A percentile compares a stretch with the other conserved stretches of the same genome.
Conservation (phyloP, 2,113 vertebrate species). For the Chinchilla lanigera region DNA sequence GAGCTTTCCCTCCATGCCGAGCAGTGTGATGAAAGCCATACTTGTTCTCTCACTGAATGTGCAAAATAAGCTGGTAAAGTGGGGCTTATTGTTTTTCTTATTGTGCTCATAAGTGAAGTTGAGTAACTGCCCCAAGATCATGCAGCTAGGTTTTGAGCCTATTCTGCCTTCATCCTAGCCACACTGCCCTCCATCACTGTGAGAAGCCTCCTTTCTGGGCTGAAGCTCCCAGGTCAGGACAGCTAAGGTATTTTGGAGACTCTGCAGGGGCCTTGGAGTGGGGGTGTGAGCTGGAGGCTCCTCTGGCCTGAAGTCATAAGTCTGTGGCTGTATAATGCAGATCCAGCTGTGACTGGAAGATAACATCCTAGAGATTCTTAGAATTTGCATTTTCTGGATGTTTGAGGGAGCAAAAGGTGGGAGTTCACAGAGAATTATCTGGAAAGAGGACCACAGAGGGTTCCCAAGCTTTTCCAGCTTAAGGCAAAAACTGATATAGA, state of each 20-base stretch:
- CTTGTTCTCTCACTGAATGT: not conserved
- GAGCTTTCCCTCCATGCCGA: not conserved
- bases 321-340: not conserved
- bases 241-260: not conserved
- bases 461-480: not conserved
- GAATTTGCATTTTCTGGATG: not conserved
- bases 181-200: not conserved
- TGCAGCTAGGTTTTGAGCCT: not conserved
- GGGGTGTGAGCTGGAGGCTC: not conserved
- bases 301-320: not conserved
- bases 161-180: not conserved
- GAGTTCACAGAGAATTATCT: not conserved
- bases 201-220: not conserved
- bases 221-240: not conserved
- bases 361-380: not conserved
- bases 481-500: not conserved
- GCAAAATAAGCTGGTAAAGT: not conserved
- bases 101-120: constrained; percentile 9
- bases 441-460: not conserved
- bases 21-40: not conserved
- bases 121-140: not conserved
- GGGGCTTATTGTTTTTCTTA: not conserved
- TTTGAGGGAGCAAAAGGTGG: not conserved
- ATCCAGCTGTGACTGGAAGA: not conserved
- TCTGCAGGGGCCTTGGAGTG: not conserved